A percentile compares a stretch with the other conserved stretches of the same genome.
Conservation (phyloP, 2,797 vertebrate species). For the Pteronotus mesoamericanus region DNA sequence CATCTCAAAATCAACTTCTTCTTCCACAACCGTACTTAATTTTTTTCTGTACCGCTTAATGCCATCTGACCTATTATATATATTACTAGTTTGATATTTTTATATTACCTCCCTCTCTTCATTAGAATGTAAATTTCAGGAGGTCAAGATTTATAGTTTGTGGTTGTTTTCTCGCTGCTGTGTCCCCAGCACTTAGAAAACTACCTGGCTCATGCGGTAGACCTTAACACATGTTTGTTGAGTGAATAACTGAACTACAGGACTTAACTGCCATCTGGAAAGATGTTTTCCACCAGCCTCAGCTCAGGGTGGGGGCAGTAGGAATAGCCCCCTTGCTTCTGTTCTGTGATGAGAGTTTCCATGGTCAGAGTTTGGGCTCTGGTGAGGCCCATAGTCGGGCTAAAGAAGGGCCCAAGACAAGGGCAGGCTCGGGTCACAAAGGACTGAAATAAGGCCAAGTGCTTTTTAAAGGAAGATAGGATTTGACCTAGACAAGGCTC, state of each 20-base stretch:
- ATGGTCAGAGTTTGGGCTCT: background rate
- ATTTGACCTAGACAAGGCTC: too few species aligned
- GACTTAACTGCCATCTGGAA: background rate
- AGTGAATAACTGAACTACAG: background rate
- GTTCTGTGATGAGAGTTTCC: background rate
- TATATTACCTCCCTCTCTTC: background rate
- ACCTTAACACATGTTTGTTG: background rate
- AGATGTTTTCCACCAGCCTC: background rate
- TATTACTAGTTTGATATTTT: background rate
- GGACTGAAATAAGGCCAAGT: background rate
- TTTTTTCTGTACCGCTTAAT: background rate
- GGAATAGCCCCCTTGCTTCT: background rate
- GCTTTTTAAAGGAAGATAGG: background rate
- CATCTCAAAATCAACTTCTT: background rate
- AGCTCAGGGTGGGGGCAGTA: background rate
- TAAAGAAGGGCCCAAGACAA: background rate
- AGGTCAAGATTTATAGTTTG: background rate
- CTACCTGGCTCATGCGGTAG: background rate
- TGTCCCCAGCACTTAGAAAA: background rate
- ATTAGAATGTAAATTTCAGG: background rate
- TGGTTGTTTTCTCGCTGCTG: background rate
- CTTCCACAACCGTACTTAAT: background rate
- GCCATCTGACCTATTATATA: background rate
- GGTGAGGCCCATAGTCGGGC: background rate
- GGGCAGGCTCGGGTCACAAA: background rate